Conservation (phyloP, 2,113 vertebrate species). For the Desmodus rotundus region DNA sequence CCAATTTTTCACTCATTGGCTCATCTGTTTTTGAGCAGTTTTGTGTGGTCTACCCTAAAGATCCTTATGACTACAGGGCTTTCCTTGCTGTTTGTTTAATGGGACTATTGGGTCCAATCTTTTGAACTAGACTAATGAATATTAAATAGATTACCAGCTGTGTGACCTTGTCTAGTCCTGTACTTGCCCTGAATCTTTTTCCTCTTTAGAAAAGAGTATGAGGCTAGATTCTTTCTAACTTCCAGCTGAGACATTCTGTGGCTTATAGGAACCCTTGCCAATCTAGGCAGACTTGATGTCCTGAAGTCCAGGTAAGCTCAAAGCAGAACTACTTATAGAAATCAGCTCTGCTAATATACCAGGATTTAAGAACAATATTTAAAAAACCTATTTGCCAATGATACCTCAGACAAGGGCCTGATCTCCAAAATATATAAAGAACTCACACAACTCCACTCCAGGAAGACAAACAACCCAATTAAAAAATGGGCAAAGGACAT, state of each 20-base stretch:
- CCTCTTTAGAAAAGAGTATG: background rate
- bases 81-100: background rate
- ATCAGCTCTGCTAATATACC: background rate
- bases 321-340: background rate
- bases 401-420: too few species aligned
- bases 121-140: constrained; percentile 13
- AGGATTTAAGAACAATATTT: background rate
- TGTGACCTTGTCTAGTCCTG: background rate
- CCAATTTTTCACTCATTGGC: background rate
- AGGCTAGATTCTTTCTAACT: background rate
- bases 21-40: background rate
- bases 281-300: background rate
- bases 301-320: background rate
- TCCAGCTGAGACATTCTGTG: background rate
- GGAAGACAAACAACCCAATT: too few species aligned
- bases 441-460: too few species aligned
- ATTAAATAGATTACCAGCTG: background rate
- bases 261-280: background rate
- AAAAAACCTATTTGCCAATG: too few species aligned
- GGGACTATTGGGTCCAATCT: background rate
- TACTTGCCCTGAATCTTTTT: background rate
- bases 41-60: background rate
- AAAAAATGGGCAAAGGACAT: too few species aligned
- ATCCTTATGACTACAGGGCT: background rate
- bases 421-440: too few species aligned